These are phyloP conservation scores for Nipponia nippon DNA, from an alignment of 2,113 vertebrate genomes.

Conservation along the genomic window DNA sequence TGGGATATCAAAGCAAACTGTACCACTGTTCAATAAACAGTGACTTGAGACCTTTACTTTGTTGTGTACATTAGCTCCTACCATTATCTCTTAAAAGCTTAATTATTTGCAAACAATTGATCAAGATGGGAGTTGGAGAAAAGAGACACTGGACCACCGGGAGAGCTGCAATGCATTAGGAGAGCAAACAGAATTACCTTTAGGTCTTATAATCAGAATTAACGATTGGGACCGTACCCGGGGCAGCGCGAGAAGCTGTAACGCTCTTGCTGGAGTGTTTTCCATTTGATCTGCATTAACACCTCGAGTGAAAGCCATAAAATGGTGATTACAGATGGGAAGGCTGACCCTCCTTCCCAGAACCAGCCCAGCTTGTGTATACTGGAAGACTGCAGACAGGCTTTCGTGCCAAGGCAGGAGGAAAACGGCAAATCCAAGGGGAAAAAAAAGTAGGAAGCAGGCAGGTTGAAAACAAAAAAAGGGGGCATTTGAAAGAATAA, in stretches of 20 bases:
- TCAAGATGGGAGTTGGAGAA: slow-evolving; percentile 81
- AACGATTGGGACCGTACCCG: slow-evolving; percentile 63
- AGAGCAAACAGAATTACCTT: slow-evolving; percentile 83
- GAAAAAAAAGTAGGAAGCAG: neutral
- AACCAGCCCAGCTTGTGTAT: slow-evolving; percentile 38
- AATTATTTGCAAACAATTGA: slow-evolving; percentile 90
- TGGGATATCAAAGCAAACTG: slow-evolving; percentile 72
- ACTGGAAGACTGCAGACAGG: neutral
- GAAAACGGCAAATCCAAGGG: neutral
- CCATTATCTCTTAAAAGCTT: slow-evolving; percentile 85
- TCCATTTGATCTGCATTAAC: slow-evolving; percentile 83
- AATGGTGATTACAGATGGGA: slow-evolving; percentile 73
- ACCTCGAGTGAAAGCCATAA: slow-evolving; percentile 81
- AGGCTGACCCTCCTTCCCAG: slow-evolving; percentile 68
- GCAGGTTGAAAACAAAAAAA: neutral
- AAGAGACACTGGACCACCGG: slow-evolving; percentile 72
- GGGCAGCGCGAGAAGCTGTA: slow-evolving; percentile 50
- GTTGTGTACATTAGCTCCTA: slow-evolving; percentile 77
- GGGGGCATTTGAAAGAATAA: neutral
- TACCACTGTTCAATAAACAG: slow-evolving; percentile 64
- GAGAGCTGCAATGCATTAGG: slow-evolving; percentile 78
- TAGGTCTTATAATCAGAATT: slow-evolving; percentile 79
- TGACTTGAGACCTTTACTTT: slow-evolving; percentile 70
- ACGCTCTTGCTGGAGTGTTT: slow-evolving; percentile 74
- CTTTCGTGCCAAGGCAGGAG: neutral